Conservation (phyloP, 2,797 vertebrate species). For the Ambastaia sidthimunki region DNA sequence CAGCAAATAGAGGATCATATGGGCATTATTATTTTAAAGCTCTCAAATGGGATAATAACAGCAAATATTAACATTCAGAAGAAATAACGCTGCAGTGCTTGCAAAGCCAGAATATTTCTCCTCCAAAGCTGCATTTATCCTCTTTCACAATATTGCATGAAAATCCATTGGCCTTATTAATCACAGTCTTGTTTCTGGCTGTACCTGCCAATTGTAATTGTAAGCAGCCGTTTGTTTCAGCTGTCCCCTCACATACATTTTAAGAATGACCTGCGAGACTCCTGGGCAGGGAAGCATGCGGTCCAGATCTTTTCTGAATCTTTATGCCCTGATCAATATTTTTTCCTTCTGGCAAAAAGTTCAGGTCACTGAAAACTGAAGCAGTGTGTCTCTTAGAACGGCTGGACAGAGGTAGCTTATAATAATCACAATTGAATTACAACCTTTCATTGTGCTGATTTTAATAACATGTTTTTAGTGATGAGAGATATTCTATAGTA, state of each 20-base stretch:
- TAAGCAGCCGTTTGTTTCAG: slow-evolving; percentile 15
- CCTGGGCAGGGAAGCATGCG: slow-evolving; percentile 1
- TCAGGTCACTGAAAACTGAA: background rate
- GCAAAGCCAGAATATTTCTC: slow-evolving; percentile 11
- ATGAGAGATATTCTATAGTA: background rate
- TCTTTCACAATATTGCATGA: slow-evolving; percentile 13
- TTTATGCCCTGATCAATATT: background rate
- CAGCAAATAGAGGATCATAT: slow-evolving; percentile 29
- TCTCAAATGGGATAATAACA: slow-evolving; percentile 2
- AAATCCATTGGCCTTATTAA: slow-evolving; percentile 36
- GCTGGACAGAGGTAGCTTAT: background rate
- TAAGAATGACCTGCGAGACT: slow-evolving; percentile 10
- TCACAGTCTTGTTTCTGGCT: slow-evolving; percentile 30
- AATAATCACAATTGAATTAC: background rate
- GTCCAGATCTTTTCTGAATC: slow-evolving; percentile 12
- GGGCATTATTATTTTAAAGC: slow-evolving; percentile 21
- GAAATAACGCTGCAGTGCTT: background rate
- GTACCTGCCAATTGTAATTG: background rate
- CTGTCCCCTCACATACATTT: background rate
- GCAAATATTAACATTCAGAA: background rate
- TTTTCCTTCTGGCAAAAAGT: slow-evolving; percentile 1
- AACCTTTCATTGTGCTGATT: background rate
- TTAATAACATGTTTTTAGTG: slow-evolving; percentile 29
- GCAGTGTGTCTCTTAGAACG: background rate
- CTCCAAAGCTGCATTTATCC: slow-evolving; percentile 19